Evolutionary conservation across 2,797 vertebrate species (phyloP).

Genomic region (Enoplosus armatus): DNA sequence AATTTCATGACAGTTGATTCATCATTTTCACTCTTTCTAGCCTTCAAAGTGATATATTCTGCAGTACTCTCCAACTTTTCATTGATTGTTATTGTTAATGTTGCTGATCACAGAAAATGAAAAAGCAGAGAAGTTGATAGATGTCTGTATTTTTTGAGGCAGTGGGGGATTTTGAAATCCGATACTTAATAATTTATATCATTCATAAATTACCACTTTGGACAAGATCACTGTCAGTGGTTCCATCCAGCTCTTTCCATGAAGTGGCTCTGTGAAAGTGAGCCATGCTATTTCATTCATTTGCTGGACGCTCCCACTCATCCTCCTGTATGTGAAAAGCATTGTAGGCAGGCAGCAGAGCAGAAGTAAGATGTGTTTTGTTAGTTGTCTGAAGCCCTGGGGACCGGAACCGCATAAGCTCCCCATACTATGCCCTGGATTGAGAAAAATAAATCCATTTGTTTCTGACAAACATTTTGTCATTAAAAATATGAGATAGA

Average conservation of each 20-base stretch:
- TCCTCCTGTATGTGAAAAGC: slow-evolving; percentile 90
- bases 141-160: background rate
- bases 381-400: slow-evolving; percentile 93
- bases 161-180: slow-evolving; percentile 1
- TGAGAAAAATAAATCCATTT: slow-evolving; percentile 91
- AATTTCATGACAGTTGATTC: slow-evolving; percentile 7
- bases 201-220: slow-evolving; percentile 42
- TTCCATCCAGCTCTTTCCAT: slow-evolving; percentile 40
- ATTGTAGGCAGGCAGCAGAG: slow-evolving; percentile 91
- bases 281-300: slow-evolving; percentile 82
- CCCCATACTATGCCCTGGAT: slow-evolving; percentile 88
- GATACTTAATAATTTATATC: slow-evolving; percentile 6
- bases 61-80: background rate
- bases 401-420: slow-evolving; percentile 92
- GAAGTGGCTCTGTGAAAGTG: slow-evolving; percentile 81
- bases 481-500: slow-evolving; percentile 91
- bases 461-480: slow-evolving; percentile 92
- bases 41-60: background rate
- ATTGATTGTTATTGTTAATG: background rate
- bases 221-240: slow-evolving; percentile 28
- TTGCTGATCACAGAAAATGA: slow-evolving; percentile 12
- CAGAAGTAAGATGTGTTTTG: slow-evolving; percentile 96
- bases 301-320: slow-evolving; percentile 84
- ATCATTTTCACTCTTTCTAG: background rate
- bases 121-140: background rate